phyloP scores from a whole-genome alignment of 2,113 vertebrate genomes.

The Delphinapterus leucas region DNA sequence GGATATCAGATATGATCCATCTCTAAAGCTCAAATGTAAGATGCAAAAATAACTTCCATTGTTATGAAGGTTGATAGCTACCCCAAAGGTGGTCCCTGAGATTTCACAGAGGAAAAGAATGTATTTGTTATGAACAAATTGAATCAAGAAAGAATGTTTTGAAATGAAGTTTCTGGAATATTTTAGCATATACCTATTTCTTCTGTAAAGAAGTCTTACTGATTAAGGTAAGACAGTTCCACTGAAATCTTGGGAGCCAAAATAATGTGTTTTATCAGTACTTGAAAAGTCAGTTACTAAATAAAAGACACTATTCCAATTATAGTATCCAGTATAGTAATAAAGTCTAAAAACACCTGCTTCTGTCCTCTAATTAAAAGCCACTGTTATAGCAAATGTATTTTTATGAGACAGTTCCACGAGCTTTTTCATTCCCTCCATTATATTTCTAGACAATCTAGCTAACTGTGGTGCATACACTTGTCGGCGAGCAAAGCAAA shows the following conservation, averaged over 20 bases:
- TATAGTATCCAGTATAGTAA: neutral
- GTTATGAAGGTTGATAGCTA: neutral
- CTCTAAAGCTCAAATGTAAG: slow-evolving; percentile 22
- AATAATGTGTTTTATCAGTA: neutral
- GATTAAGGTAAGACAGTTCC: slow-evolving; percentile 32
- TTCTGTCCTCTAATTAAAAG: slow-evolving; percentile 34
- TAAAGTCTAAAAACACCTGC: slow-evolving; percentile 46
- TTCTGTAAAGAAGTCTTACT: neutral
- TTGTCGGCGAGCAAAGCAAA: slow-evolving; percentile 72
- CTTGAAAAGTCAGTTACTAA: slow-evolving; percentile 21
- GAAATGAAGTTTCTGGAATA: neutral
- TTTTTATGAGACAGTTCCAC: neutral
- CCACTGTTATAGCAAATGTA: neutral
- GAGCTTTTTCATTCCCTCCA: slow-evolving; percentile 47
- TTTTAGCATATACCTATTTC: neutral
- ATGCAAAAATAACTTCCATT: neutral
- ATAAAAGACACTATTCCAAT: slow-evolving; percentile 7
- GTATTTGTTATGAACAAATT: neutral
- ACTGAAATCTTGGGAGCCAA: slow-evolving; percentile 27
- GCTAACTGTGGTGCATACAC: slow-evolving; percentile 65
- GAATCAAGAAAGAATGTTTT: neutral
- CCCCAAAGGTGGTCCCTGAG: neutral
- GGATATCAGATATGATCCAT: neutral
- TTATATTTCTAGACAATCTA: slow-evolving; percentile 52
- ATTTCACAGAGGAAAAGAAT: slow-evolving; percentile 12